Conservation (phyloP, 2,113 vertebrate genomes). For the Microcebus lehilahytsara region DNA sequence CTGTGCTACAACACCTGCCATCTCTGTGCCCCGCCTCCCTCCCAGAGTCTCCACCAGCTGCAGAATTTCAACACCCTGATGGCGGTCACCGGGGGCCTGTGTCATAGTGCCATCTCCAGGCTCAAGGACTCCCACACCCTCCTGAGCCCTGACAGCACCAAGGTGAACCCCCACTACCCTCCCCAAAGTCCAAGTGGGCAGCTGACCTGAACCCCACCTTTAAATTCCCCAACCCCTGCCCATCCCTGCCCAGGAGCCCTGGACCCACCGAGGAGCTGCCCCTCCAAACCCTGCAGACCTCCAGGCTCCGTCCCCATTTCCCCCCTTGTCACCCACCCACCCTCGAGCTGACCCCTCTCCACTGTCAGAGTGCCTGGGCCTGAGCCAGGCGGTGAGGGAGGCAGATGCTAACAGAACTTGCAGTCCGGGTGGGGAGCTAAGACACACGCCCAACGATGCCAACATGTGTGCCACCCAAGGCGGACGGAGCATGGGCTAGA, state of each 20-base stretch:
- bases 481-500: not conserved
- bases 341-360: not conserved
- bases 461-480: not conserved
- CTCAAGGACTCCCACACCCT: slow-evolving; percentile 92
- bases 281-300: not conserved
- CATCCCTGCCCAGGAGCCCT: not conserved
- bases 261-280: not conserved
- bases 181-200: not conserved
- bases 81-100: slow-evolving; percentile 93
- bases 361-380: not conserved
- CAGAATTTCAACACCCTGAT: slow-evolving; percentile 97
- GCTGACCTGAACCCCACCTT: not conserved
- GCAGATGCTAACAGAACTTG: not conserved
- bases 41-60: slow-evolving; percentile 88
- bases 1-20: not conserved
- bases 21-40: not conserved
- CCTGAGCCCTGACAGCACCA: slow-evolving; percentile 91
- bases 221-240: no score
- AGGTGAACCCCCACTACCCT: slow-evolving; percentile 81
- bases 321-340: not conserved
- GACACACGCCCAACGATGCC: not conserved
- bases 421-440: not conserved
- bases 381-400: not conserved
- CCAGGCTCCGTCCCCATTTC: not conserved
- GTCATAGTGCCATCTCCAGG: slow-evolving; percentile 94